These are phyloP conservation scores for Enoplosus armatus DNA, from an alignment of 2,797 vertebrate species.

Conservation along the genomic window DNA sequence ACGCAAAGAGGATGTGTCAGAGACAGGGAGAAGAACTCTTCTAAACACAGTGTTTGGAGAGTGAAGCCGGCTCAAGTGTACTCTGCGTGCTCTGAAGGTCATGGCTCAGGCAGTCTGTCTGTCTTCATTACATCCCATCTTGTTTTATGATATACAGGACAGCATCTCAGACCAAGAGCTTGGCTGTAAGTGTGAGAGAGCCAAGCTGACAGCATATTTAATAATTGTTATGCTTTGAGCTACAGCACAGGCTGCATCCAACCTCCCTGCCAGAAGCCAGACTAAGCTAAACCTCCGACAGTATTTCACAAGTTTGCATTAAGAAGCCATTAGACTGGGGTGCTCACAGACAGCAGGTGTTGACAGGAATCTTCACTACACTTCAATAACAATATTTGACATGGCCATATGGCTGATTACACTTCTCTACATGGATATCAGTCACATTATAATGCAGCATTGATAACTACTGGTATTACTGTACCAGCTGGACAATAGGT, in stretches of 20 bases:
- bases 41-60: slow-evolving; percentile 56
- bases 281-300: slow-evolving; percentile 20
- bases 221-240: slow-evolving; percentile 61
- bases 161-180: slow-evolving; percentile 47
- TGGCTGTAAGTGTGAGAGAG: slow-evolving; percentile 49
- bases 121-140: slow-evolving; percentile 68
- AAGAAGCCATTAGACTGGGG: slow-evolving; percentile 20
- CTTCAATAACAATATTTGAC: slow-evolving; percentile 32
- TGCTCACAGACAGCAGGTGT: slow-evolving; percentile 39
- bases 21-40: slow-evolving; percentile 46
- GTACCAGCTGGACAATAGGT: slow-evolving; percentile 19
- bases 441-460: slow-evolving; percentile 25
- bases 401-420: slow-evolving; percentile 25
- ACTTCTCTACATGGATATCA: slow-evolving; percentile 12
- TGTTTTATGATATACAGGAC: slow-evolving; percentile 67
- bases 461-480: slow-evolving; percentile 9
- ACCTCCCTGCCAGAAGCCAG: slow-evolving; percentile 36
- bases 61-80: slow-evolving; percentile 45
- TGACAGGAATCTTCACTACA: slow-evolving; percentile 24
- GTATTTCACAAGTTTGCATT: slow-evolving; percentile 49
- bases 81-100: slow-evolving; percentile 70
- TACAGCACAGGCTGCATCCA: slow-evolving; percentile 37
- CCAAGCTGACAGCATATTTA: slow-evolving; percentile 56
- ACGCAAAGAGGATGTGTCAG: slow-evolving; percentile 63
- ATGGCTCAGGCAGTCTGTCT: slow-evolving; percentile 63